Evolutionary conservation across 2,888 invertebrate species (phyloP).

Genomic region (Andrena chrysosceles): DNA sequence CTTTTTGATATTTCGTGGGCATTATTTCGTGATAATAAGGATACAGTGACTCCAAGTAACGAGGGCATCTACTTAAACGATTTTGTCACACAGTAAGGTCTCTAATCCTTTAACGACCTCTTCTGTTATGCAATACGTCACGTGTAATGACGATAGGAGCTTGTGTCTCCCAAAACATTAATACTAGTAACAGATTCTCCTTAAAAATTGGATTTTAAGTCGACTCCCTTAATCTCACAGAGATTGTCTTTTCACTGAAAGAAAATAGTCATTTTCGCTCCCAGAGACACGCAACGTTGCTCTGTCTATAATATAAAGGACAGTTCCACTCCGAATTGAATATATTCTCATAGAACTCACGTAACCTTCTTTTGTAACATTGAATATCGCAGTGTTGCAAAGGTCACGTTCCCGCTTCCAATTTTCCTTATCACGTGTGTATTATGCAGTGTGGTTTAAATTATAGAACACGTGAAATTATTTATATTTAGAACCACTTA

Average conservation of each 20-base stretch:
- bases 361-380: slow-evolving; percentile 6
- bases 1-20: too few species aligned
- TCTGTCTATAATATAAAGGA: not conserved
- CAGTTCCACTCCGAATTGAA: not conserved
- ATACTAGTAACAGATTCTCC: not conserved
- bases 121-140: not conserved
- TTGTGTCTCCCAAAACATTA: not conserved
- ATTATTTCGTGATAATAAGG: not conserved
- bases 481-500: slow-evolving; percentile 58
- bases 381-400: slow-evolving; percentile 16
- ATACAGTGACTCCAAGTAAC: not conserved
- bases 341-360: too few species aligned
- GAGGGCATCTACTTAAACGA: not conserved
- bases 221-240: too few species aligned
- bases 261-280: not conserved
- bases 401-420: slow-evolving; percentile 12
- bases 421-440: slow-evolving; percentile 29
- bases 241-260: not conserved
- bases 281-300: not conserved
- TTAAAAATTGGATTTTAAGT: not conserved
- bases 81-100: not conserved
- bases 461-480: slow-evolving; percentile 45
- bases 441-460: slow-evolving; percentile 27
- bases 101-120: not conserved
- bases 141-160: not conserved